Evolutionary conservation across 2,797 vertebrate genomes (phyloP).

Genomic region (Enteromius anoplus): DNA sequence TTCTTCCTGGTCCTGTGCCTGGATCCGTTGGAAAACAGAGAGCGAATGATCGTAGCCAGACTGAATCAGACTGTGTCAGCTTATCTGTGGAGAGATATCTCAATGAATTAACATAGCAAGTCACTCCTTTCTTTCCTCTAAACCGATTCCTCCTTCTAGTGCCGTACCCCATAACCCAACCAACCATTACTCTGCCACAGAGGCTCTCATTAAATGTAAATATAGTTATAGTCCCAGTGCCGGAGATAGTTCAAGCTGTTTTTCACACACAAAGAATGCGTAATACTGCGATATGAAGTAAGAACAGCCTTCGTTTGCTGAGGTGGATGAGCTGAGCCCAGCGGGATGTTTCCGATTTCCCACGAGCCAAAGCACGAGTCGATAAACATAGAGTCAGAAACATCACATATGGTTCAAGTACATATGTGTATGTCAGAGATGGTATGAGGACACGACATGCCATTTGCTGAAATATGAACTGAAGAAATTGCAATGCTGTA

Average conservation of each 20-base stretch:
- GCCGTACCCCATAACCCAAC: constrained; percentile 72
- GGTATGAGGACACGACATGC: neutral
- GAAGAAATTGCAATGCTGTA: neutral
- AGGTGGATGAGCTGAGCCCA: constrained; percentile 42
- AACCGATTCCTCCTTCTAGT: constrained; percentile 74
- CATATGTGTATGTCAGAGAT: constrained; percentile 4
- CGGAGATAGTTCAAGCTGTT: constrained; percentile 64
- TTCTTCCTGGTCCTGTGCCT: constrained; percentile 53
- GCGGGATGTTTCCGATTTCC: constrained; percentile 40
- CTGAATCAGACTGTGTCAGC: constrained; percentile 29
- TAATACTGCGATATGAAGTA: constrained; percentile 42
- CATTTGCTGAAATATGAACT: constrained; percentile 3
- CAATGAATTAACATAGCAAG: constrained; percentile 30
- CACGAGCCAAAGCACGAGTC: constrained; percentile 33
- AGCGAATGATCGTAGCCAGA: constrained; percentile 31
- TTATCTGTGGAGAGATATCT: constrained; percentile 40
- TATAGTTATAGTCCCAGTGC: constrained; percentile 78
- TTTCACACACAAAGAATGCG: constrained; percentile 68
- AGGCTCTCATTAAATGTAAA: constrained; percentile 85
- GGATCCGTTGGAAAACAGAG: constrained; percentile 48
- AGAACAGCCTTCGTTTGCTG: constrained; percentile 58
- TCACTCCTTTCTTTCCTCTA: constrained; percentile 57
- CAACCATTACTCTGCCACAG: constrained; percentile 77
- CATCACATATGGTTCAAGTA: constrained; percentile 36
- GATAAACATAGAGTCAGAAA: constrained; percentile 32